These are phyloP conservation scores for Cacatua alba DNA, from an alignment of 2,113 vertebrate genomes.

Conservation along the genomic window DNA sequence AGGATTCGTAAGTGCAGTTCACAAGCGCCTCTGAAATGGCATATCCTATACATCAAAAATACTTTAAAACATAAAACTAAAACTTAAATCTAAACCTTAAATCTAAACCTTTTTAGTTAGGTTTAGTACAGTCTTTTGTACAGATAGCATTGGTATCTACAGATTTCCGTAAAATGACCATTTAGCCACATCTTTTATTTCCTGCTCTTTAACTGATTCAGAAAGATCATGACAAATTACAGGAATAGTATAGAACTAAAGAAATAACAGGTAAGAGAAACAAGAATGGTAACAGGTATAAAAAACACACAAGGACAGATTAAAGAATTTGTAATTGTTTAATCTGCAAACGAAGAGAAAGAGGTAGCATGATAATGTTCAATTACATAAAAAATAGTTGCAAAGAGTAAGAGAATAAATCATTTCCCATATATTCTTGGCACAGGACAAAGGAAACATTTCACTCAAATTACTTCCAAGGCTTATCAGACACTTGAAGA, in stretches of 20 bases:
- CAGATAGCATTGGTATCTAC: not conserved
- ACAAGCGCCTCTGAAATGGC: not conserved
- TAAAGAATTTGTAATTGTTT: not conserved
- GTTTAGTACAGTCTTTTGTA: not conserved
- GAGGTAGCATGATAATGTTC: not conserved
- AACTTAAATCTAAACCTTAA: not conserved
- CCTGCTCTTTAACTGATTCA: not conserved
- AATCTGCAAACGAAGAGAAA: not conserved
- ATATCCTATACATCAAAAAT: not conserved
- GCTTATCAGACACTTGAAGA: conserved; percentile 14
- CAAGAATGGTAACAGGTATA: not conserved
- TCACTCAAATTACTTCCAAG: conserved; percentile 27
- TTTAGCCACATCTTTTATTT: not conserved
- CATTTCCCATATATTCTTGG: conserved; percentile 5
- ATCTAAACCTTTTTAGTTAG: not conserved
- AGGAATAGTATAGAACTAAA: not conserved
- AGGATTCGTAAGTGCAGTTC: not conserved
- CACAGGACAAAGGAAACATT: conserved; percentile 19
- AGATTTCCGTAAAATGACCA: not conserved
- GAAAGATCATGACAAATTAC: not conserved
- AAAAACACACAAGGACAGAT: not conserved
- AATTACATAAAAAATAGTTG: not conserved
- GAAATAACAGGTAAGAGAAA: not conserved
- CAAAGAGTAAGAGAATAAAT: not conserved
- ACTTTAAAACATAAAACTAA: not conserved